Evolutionary conservation across 2,797 vertebrate species (phyloP).

Genomic region (Poeciliopsis paucimaculata): DNA sequence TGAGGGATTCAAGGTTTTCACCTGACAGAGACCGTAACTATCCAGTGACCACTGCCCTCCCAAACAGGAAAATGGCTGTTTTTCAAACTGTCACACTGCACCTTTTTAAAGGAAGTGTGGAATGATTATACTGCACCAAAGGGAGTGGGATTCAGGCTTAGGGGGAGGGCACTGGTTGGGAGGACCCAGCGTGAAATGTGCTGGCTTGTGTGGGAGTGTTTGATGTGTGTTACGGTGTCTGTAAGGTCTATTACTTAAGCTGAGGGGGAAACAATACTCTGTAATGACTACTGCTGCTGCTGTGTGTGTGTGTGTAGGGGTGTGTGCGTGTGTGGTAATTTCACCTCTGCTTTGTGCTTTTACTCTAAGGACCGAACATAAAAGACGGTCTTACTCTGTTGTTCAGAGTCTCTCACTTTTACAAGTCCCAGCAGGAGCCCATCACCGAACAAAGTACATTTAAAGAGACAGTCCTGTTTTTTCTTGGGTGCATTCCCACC

Average conservation of each 20-base stretch:
- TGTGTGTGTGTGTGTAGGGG: background rate
- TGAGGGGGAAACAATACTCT: slow-evolving; percentile 12
- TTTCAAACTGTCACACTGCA: slow-evolving; percentile 51
- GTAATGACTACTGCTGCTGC: slow-evolving; percentile 5
- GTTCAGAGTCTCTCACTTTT: slow-evolving; percentile 39
- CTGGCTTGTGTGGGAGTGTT: slow-evolving; percentile 20
- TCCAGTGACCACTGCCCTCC: slow-evolving; percentile 25
- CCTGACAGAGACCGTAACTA: slow-evolving; percentile 41
- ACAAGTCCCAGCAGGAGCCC: slow-evolving; percentile 47
- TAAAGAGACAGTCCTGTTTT: background rate
- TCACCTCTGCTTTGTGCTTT: slow-evolving; percentile 57
- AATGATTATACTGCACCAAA: slow-evolving; percentile 43
- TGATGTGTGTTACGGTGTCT: slow-evolving; percentile 26
- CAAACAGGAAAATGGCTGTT: slow-evolving; percentile 42
- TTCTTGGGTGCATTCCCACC: background rate
- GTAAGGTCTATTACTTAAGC: slow-evolving; percentile 31
- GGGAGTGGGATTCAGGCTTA: slow-evolving; percentile 47
- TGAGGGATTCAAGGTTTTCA: slow-evolving; percentile 23
- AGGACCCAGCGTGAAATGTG: slow-evolving; percentile 37
- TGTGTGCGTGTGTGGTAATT: slow-evolving; percentile 27
- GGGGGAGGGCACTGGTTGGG: slow-evolving; percentile 21
- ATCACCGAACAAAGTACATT: slow-evolving; percentile 20
- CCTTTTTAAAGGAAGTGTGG: slow-evolving; percentile 48
- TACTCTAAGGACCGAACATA: slow-evolving; percentile 45
- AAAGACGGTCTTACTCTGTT: slow-evolving; percentile 38